phyloP scores from a whole-genome alignment of 2,113 vertebrate genomes.

The Hydropotes inermis region DNA sequence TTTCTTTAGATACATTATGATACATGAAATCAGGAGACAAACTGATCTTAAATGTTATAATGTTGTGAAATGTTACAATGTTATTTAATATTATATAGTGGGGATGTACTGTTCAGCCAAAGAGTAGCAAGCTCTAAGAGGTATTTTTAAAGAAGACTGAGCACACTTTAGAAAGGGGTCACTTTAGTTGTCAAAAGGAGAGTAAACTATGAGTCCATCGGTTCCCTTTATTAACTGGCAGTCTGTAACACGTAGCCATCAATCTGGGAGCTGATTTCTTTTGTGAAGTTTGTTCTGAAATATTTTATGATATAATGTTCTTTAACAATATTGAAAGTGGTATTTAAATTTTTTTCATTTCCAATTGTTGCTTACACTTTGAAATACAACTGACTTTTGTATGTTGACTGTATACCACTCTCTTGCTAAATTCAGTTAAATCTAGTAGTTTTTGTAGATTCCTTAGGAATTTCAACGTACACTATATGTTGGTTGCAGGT shows the following conservation, averaged over 20 bases:
- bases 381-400: background rate
- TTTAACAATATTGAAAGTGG: background rate
- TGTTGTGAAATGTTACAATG: background rate
- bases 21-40: background rate
- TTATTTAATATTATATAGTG: background rate
- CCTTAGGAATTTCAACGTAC: background rate
- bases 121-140: background rate
- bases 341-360: background rate
- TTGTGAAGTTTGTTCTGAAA: background rate
- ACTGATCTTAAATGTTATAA: background rate
- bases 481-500: background rate
- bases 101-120: background rate
- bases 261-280: background rate
- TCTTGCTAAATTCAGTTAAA: background rate
- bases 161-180: background rate
- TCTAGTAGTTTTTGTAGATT: background rate
- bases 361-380: background rate
- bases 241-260: background rate
- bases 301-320: background rate
- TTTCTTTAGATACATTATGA: background rate
- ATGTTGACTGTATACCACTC: background rate
- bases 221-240: background rate
- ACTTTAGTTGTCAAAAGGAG: background rate
- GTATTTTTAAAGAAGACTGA: constrained; percentile 5
- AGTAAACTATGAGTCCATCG: background rate